These are phyloP conservation scores for Folsomia manolachei DNA, from an alignment of 2,888 invertebrate genomes.

Conservation along the genomic window DNA sequence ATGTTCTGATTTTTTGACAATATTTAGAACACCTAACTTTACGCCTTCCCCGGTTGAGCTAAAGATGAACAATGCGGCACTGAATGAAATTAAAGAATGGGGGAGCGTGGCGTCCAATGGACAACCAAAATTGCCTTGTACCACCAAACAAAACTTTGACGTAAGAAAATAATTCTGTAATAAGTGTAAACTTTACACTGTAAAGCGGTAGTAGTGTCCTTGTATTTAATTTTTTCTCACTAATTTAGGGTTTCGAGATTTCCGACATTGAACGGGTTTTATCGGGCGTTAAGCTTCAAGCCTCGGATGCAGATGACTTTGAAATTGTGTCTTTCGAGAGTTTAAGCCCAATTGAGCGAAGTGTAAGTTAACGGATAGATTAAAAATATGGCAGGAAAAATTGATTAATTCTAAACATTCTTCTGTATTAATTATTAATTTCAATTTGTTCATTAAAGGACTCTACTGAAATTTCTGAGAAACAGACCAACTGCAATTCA, in stretches of 20 bases:
- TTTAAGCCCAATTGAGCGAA: neutral
- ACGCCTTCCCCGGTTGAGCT: slow-evolving; percentile 17
- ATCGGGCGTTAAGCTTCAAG: slow-evolving; percentile 17
- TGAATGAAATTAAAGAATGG: slow-evolving; percentile 31
- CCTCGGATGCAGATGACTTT: slow-evolving; percentile 34
- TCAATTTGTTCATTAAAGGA: neutral
- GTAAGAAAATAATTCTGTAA: too few relatives aligned
- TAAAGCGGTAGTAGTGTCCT: too few relatives aligned
- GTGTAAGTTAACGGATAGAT: neutral
- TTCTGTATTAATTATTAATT: neutral
- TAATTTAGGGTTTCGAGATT: slow-evolving; percentile 12
- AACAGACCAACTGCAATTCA: too few relatives aligned
- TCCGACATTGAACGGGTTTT: slow-evolving; percentile 25
- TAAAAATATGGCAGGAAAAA: neutral
- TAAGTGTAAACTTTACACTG: too few relatives aligned
- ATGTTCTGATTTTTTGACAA: neutral
- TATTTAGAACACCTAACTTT: too few relatives aligned
- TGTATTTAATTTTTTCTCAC: too few relatives aligned
- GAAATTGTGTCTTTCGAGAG: slow-evolving; percentile 39
- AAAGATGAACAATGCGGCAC: slow-evolving; percentile 16
- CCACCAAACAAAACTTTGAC: too few relatives aligned
- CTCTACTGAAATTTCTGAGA: too few relatives aligned
- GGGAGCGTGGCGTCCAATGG: slow-evolving; percentile 27
- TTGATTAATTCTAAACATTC: neutral
- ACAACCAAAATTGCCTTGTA: slow-evolving; percentile 6